Base-by-base conservation (phyloP, 2,797 vertebrate species). In the Amblyraja radiata region DNA sequence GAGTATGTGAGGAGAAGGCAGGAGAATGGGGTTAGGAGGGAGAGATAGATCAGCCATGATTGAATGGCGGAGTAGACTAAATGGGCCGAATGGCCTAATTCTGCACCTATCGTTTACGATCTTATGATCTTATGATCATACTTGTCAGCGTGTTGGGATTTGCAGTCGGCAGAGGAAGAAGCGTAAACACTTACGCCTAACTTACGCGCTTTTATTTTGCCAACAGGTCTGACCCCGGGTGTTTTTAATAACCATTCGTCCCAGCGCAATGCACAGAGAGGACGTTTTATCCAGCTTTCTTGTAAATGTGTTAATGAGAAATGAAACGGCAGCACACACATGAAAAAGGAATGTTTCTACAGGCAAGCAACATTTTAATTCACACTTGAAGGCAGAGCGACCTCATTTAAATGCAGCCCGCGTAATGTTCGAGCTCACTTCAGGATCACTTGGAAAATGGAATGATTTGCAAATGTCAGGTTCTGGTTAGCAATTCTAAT, bases 401-500 rank as follows among this genome's bases (percentile, higher is more conserved):
- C 94, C 95, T 97, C 94, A 94, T 96, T 96, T 95, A 95, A 95
- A 97, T 95, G 95, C 95, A 94, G 94, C 91, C 58, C 73, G 9
- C 95, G 93, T 73, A 94, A 94, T 93, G 93, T 93, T 93, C 78
- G 93, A 91, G 93, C 94, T 95, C 80, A n/a, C 96, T 96, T 96
- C 95, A 95, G 93, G 94, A 95, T 95, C 96, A 95, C 96, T 94
- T 94, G 93, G 94, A 96, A 96, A 96, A 95, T 95, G 94, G 95
- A 96, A 95, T 93, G 93, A 95, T 97, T 96, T 96, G 95, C 96
- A 97, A 97, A 97, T 97, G 97, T 97, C 97, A 96, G 96, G 95
- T 96, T 96, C 97, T 97, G 95, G 96, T 98, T 97, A 97, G 96
- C 96, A 96, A 97, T 97, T 97, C 96, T 97, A 97, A 97, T 95